These are phyloP conservation scores for Diorhabda elongata DNA, from an alignment of 1,140 invertebrate genomes.

Conservation along the genomic window DNA sequence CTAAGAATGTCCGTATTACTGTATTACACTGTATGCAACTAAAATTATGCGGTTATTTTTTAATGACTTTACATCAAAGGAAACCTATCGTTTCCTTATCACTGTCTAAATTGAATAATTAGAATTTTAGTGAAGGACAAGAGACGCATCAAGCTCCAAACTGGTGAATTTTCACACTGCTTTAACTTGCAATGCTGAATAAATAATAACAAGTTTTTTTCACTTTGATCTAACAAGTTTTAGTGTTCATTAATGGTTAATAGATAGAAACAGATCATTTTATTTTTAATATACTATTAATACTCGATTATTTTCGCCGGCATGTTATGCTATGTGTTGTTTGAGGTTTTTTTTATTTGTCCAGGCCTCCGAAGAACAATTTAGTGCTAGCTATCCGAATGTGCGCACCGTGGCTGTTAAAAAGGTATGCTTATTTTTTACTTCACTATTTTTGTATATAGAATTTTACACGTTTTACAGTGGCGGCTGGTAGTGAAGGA, in stretches of 20 bases:
- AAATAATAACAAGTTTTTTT: too few species aligned
- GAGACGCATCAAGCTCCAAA: slow-evolving; percentile 16
- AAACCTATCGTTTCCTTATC: slow-evolving; percentile 27
- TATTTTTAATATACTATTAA: too few species aligned
- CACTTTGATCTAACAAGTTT: too few species aligned
- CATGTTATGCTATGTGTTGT: slow-evolving; percentile 35
- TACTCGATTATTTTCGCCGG: slow-evolving; percentile 10
- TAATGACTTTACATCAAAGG: neutral
- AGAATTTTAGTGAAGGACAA: slow-evolving; percentile 15
- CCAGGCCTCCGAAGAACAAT: slow-evolving; percentile 66
- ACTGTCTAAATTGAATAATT: slow-evolving; percentile 33
- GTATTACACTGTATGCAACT: too few species aligned
- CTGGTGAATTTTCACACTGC: slow-evolving; percentile 8
- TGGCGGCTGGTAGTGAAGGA: too few species aligned
- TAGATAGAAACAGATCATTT: too few species aligned
- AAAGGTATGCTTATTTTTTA: slow-evolving; percentile 57
- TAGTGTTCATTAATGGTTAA: too few species aligned
- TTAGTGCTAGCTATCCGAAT: slow-evolving; percentile 66
- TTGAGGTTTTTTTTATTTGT: slow-evolving; percentile 41
- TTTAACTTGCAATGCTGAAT: neutral
- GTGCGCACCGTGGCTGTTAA: slow-evolving; percentile 70
- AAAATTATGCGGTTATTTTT: too few species aligned
- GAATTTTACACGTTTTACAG: too few species aligned
- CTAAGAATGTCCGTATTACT: too few species aligned
- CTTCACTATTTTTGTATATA: too few species aligned